Evolutionary conservation across 2,888 invertebrate genomes (phyloP), one percentile per base, ranked within the genome.

Genomic region (Caenorhabditis zanzibari): DNA sequence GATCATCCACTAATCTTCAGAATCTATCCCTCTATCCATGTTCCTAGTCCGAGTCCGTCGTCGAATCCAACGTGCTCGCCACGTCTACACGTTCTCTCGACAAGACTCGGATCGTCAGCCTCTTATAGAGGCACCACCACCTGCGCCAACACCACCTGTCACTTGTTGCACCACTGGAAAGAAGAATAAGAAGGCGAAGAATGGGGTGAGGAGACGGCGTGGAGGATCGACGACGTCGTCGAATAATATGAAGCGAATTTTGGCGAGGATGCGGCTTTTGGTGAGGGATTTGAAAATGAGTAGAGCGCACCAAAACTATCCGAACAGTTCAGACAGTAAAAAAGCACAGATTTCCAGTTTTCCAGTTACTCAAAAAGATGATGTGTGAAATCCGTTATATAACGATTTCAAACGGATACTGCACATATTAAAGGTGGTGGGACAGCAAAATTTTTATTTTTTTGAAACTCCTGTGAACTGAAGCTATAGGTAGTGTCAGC

Each of bases 81-180:
- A 73, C 47, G 68, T 54, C 41, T 72, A 61, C 68, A 52, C 24
- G 1, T 61, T 49, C 35, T 76, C 58, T 1, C 49, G 82, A n/a
- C 76, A 56, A 12, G 76, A 72, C 24, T 82, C 82, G 5, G 82
- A 82, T 52, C 58, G 72, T 54, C 76, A 82, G 68, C 73, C 73
- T 14, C 66, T 82, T n/a, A 76, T 82, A 24, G 82, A 82, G 28
- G 61, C 77, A 10, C 77, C 77, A 9, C 19, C 69, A 19, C 69
- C 71, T 7, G 16, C 54, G 9, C 47, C 47, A 9, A 14, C 69
- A 24, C 41, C 77, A n/a, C 10, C 54, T 24, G 19, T 28, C 2
- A 0, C 41, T 24, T 54, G 54, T 26, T 26, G 12, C 3, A 19
- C 19, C 19, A 49, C n/a, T n/a, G n/a, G 19, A 16, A 47, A 47